Base-by-base conservation (phyloP, 2,113 vertebrate genomes). In the Columba livia region DNA sequence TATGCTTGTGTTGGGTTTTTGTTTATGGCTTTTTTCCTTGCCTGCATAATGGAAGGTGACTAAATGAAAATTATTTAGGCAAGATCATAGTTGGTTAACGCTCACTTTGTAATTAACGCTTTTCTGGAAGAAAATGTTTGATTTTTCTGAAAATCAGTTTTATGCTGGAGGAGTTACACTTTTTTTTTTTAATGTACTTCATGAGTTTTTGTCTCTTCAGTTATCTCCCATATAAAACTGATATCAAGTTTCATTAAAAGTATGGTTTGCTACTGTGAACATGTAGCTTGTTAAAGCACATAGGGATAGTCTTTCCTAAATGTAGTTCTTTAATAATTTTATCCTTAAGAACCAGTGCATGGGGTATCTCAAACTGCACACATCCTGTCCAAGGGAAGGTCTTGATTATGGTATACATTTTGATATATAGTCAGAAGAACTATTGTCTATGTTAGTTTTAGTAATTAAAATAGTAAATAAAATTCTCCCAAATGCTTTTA, bases 41-140 rank as follows among this genome's bases (percentile, higher is more conserved):
- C 15, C 21, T 53, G 7, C 24, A 1, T 74, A 74, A 71, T 0
- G 0, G 25, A 79, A 66, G 16, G 20, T 5, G 0, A 31, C 38
- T 72, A 48, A 86, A 70, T 58, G 24, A 73, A 20, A 36, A 12
- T 25, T 2, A 25, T 77, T 80, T 65, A 65, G 29, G 40, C 24
- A 36, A 34, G 11, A 54, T 23, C 31, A 12, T 26, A 57, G 32
- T 40, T 91, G 16, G 10, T 64, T 75, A 44, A 61, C 72, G 61
- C 28, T 34, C 44, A 40, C 57, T 69, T 85, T 31, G 10, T 53
- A 36, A 61, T 87, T 53, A 64, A 78, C 87, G 36, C 5, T 38
- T 72, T n/a, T 15, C 48, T 62, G 47, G 31, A 78, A 73, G 18
- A 54, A 77, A 72, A 62, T 6, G 10, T 0, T 7, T 9, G 15